phyloP scores from a whole-genome alignment of 2,113 vertebrate species.

The Oxyura jamaicensis region DNA sequence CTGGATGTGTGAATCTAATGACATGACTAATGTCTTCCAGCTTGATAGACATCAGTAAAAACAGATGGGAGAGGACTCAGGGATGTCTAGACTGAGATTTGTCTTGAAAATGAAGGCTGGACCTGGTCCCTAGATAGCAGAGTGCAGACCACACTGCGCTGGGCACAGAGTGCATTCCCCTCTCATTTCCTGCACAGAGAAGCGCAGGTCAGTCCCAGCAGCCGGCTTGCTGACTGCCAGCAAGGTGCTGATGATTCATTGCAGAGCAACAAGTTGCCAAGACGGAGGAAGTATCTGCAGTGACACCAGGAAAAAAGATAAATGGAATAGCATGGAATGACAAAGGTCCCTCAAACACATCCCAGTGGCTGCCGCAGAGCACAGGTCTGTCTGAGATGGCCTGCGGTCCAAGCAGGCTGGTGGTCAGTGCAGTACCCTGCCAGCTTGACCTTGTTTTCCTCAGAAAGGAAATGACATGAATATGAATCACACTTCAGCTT shows the following conservation, averaged over 20 bases:
- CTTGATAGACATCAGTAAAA: neutral
- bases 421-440: neutral
- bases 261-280: neutral
- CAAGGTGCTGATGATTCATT: neutral
- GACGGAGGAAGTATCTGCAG: neutral
- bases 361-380: neutral
- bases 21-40: neutral
- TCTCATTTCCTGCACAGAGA: neutral
- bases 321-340: neutral
- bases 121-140: neutral
- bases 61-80: neutral
- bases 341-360: neutral
- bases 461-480: neutral
- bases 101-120: neutral
- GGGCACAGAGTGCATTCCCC: neutral
- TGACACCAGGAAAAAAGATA: neutral
- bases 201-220: neutral
- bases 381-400: neutral
- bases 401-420: rapidly evolving
- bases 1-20: neutral
- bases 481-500: neutral
- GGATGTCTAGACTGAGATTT: neutral
- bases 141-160: rapidly evolving
- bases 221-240: neutral
- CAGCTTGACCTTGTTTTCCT: neutral